A percentile compares a stretch with the other conserved stretches of the same genome.
Conservation (phyloP, 2,113 vertebrate genomes). For the Corvus hawaiiensis region DNA sequence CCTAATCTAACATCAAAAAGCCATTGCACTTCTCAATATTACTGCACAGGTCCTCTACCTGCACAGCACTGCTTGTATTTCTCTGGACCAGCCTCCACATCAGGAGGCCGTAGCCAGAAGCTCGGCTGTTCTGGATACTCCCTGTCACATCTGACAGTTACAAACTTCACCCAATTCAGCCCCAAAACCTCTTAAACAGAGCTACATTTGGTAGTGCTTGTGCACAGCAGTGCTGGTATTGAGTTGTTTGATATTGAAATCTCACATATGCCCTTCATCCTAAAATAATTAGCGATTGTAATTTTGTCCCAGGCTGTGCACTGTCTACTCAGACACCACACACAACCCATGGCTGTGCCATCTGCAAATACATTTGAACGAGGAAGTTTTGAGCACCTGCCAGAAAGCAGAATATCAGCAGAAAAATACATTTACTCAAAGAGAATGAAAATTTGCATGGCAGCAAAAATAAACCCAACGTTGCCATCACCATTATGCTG, state of each 20-base stretch:
- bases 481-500: neutral
- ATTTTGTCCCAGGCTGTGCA: slow-evolving; percentile 25
- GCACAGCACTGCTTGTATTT: neutral
- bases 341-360: neutral
- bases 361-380: slow-evolving; percentile 37
- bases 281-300: slow-evolving; percentile 19
- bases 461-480: slow-evolving; percentile 26
- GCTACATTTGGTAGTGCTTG: neutral
- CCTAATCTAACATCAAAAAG: neutral
- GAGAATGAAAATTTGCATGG: slow-evolving; percentile 33
- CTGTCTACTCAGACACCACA: neutral
- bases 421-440: slow-evolving; percentile 33
- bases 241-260: slow-evolving; percentile 5
- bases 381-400: slow-evolving; percentile 39
- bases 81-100: neutral
- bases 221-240: neutral
- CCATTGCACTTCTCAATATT: neutral
- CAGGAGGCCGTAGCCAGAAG: neutral
- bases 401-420: slow-evolving; percentile 28
- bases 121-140: neutral
- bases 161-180: neutral
- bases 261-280: neutral
- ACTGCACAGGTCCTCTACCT: neutral
- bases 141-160: neutral
- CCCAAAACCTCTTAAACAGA: neutral